Conservation (phyloP, 2,888 invertebrate species). For the Loripinus fragilis region DNA sequence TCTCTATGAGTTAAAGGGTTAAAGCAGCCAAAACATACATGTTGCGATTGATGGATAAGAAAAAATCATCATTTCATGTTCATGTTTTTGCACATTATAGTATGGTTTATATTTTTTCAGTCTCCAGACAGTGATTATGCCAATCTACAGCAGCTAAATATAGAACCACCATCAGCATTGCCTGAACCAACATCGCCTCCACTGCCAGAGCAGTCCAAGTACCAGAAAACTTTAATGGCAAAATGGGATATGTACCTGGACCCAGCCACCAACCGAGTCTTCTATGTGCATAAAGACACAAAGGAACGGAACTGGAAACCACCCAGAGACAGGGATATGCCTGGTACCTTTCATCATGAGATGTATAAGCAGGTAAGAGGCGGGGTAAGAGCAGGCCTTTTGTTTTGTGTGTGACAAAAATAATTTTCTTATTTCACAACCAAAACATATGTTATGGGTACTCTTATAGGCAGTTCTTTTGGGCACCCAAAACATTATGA, state of each 20-base stretch:
- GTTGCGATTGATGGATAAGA: too few relatives aligned
- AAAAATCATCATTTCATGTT: too few relatives aligned
- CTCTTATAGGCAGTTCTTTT: too few relatives aligned
- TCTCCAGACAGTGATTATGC: slow-evolving; percentile 55
- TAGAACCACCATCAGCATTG: neutral
- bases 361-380: slow-evolving; percentile 37
- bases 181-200: slow-evolving; percentile 35
- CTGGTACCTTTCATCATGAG: slow-evolving; percentile 48
- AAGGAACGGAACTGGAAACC: slow-evolving; percentile 83
- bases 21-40: too few relatives aligned
- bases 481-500: too few relatives aligned
- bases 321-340: slow-evolving; percentile 66
- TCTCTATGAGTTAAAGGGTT: too few relatives aligned
- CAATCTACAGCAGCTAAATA: slow-evolving; percentile 49
- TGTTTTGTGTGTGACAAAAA: too few relatives aligned
- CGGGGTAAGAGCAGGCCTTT: too few relatives aligned
- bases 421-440: too few relatives aligned
- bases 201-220: slow-evolving; percentile 46
- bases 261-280: slow-evolving; percentile 75
- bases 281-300: slow-evolving; percentile 81
- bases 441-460: neutral
- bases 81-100: too few relatives aligned
- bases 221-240: slow-evolving; percentile 51
- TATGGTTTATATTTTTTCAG: neutral
- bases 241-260: slow-evolving; percentile 83